A percentile compares a stretch with the other conserved stretches of the same genome.
Conservation (phyloP, 1,140 invertebrate species). For the Drosophila punjabiensis region DNA sequence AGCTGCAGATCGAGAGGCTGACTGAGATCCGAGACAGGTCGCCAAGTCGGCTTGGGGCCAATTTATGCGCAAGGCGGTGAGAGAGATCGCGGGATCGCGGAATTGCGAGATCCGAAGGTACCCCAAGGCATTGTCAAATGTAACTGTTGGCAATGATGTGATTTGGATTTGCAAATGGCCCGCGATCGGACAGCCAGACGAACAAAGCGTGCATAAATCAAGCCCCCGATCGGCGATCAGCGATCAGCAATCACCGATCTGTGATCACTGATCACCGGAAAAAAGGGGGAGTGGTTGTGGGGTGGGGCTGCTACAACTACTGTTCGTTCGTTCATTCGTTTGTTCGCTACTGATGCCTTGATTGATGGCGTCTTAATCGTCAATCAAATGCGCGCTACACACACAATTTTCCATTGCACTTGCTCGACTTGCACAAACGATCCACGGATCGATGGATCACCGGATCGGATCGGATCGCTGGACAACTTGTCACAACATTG, state of each 20-base stretch:
- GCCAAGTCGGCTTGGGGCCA: conserved; percentile 54
- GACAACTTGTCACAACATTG: conserved; percentile 81
- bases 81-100: conserved; percentile 27
- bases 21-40: conserved; percentile 44
- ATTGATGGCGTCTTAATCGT: conserved; percentile 84
- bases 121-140: conserved; percentile 81
- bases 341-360: conserved; percentile 71
- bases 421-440: conserved; percentile 36
- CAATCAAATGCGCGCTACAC: conserved; percentile 82
- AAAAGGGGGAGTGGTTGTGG: conserved; percentile 22
- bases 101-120: conserved; percentile 39
- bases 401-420: conserved; percentile 71
- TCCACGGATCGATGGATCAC: conserved; percentile 41
- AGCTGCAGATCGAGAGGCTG: conserved; percentile 15
- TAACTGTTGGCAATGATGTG: conserved; percentile 79
- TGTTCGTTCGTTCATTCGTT: conserved; percentile 7
- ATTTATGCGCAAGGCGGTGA: conserved; percentile 71
- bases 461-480: conserved; percentile 45
- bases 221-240: conserved; percentile 58
- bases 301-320: conserved; percentile 48
- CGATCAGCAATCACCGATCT: conserved; percentile 50
- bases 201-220: conserved; percentile 82
- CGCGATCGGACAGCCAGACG: conserved; percentile 46
- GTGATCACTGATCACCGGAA: conserved; percentile 23
- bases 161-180: conserved; percentile 82